Conservation (phyloP, 2,888 invertebrate species). For the Baccha elongata region DNA sequence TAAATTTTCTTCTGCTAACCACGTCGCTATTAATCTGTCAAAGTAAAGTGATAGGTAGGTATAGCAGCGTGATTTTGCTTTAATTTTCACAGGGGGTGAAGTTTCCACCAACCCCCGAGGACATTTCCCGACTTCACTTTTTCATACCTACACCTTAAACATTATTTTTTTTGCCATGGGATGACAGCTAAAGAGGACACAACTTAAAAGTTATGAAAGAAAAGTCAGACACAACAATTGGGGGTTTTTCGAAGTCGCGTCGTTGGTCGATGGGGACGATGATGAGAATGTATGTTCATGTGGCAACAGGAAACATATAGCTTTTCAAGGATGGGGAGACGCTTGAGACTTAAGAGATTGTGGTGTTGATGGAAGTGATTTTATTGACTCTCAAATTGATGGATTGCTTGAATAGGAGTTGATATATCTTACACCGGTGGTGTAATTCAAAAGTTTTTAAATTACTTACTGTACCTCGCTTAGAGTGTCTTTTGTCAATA, state of each 20-base stretch:
- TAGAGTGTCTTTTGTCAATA: background rate
- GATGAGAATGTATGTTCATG: constrained; percentile 4
- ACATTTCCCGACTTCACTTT: constrained; percentile 23
- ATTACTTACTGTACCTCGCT: background rate
- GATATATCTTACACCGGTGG: constrained; percentile 55
- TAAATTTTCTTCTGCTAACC: constrained; percentile 51
- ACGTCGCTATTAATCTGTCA: constrained; percentile 72
- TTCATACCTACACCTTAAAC: background rate
- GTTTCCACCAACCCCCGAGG: constrained; percentile 24
- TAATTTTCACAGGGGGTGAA: constrained; percentile 23
- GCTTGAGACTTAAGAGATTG: constrained; percentile 19
- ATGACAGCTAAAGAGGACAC: constrained; percentile 20
- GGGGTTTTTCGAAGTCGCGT: constrained; percentile 6
- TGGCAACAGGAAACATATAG: background rate
- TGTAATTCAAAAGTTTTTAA: constrained; percentile 47
- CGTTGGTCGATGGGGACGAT: constrained; percentile 36
- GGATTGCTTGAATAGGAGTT: constrained; percentile 59
- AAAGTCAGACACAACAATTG: constrained; percentile 63
- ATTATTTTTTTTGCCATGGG: background rate
- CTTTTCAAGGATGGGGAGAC: background rate
- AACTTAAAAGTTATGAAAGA: constrained; percentile 69
- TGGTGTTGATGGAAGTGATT: constrained; percentile 54
- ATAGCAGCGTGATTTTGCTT: constrained; percentile 67
- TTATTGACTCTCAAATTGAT: constrained; percentile 70
- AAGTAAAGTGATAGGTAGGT: constrained; percentile 71